phyloP scores from a whole-genome alignment of 2,113 vertebrate species.

The Alethe castanea region DNA sequence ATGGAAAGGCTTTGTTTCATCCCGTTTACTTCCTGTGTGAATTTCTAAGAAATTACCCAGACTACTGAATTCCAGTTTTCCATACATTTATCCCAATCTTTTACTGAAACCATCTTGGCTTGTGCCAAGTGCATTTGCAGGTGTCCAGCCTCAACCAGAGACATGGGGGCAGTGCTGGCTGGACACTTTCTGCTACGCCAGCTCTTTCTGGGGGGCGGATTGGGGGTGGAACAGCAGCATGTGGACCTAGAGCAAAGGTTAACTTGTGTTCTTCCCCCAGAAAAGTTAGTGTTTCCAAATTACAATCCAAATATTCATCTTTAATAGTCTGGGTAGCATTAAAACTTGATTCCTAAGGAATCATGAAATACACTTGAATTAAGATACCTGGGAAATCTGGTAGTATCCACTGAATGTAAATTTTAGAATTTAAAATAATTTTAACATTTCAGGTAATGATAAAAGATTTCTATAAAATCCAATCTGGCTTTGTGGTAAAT shows the following conservation, averaged over 20 bases:
- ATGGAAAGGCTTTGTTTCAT: neutral
- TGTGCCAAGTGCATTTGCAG: neutral
- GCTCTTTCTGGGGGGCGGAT: neutral
- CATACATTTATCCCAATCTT: neutral
- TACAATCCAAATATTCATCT: neutral
- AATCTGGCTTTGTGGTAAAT: neutral
- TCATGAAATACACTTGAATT: neutral
- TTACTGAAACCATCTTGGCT: neutral
- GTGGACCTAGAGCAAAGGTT: conserved; percentile 36
- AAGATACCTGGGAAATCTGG: neutral
- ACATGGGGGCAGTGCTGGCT: neutral
- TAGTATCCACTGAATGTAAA: neutral
- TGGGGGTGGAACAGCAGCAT: neutral
- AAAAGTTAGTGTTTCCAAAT: neutral
- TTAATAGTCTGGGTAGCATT: neutral
- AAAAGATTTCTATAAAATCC: neutral
- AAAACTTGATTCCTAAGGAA: neutral
- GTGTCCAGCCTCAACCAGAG: neutral
- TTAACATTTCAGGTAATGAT: neutral
- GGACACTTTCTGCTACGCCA: neutral
- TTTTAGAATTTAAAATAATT: neutral
- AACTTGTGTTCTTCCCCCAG: neutral
- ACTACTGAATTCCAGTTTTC: neutral
- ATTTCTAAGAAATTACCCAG: neutral
- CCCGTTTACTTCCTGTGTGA: neutral